Percentiles rank a stretch among this genome's conserved stretches.
Evolutionary conservation across 2,888 invertebrate genomes (phyloP).

Genomic region (Dolichomitus sp.): DNA sequence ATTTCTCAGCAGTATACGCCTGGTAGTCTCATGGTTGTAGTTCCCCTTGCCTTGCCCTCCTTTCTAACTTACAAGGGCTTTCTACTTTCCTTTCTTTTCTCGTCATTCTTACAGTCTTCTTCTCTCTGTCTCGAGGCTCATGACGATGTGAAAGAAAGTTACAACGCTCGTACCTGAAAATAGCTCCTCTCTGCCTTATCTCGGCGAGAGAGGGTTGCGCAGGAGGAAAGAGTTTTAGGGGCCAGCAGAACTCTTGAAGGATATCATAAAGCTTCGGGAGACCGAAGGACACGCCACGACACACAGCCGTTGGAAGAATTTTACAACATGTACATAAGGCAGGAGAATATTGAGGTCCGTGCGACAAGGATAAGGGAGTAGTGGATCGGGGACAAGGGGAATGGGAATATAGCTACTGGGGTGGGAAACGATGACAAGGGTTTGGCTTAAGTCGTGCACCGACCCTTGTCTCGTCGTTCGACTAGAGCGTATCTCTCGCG

Average conservation of each 20-base stretch:
- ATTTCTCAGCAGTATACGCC: conserved; percentile 34
- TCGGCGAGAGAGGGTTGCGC: conserved; percentile 19
- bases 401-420: conserved; percentile 1
- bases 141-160: conserved; percentile 20
- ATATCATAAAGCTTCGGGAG: conserved; percentile 51
- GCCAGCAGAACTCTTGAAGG: conserved; percentile 23
- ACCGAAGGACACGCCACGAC: conserved; percentile 1
- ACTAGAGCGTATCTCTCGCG: conserved; percentile 22
- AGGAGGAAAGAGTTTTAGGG: conserved; percentile 14
- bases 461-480: conserved; percentile 48
- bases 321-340: conserved; percentile 52
- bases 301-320: conserved; percentile 47
- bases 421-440: conserved; percentile 40
- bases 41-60: not conserved
- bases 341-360: conserved; percentile 40
- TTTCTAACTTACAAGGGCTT: not conserved
- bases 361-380: conserved; percentile 17
- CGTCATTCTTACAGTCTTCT: not conserved
- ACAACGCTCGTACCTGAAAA: conserved; percentile 44
- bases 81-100: not conserved
- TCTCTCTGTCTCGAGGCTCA: not conserved
- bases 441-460: conserved; percentile 41
- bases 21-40: conserved; percentile 12
- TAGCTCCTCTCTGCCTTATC: conserved; percentile 48
- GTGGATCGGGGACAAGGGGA: conserved; percentile 3